Base-by-base conservation (phyloP, 1,140 invertebrate species). In the Drosophila lowei region DNA sequence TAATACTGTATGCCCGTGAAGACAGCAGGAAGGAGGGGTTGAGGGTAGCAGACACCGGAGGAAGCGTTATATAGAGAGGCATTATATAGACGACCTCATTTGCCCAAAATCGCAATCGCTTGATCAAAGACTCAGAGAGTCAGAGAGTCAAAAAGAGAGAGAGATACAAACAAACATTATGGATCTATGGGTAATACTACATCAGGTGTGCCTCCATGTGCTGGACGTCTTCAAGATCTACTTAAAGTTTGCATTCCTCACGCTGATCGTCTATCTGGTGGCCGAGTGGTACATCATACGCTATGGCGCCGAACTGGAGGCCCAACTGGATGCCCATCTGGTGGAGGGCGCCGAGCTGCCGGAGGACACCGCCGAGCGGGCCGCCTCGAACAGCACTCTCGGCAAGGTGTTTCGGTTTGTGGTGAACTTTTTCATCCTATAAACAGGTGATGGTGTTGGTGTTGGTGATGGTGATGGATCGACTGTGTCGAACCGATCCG, bases 241-340 rank as follows among this genome's bases (percentile, higher is more conserved):
- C 50, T 8, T 90, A 2, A 90, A 90, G 57, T 89, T 89, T 8
- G 81, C 76, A 6, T 21, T 89, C 25, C 67, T 90, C 23, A 88
- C 89, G 9, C 54, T 90, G 42, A 59, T 72, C 28, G 46, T 90
- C 15, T 90, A 90, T 55, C 78, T 90, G 16, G 43, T 77, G 8
- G 79, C 89, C 55, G 89, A 90, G 57, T 90, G 89, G 85, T 90
- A 90, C 11, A 84, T 90, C 44, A 21, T 89, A 15, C 72, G 64
- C 1, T 90, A 84, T 54, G 79, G 72, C 8, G 71, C 46, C 8
- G 89, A 90, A 6, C 42, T 90, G 65, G 85, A 90, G 46, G 75
- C 65, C 25, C 75, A 88, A 52, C 74, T 86, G 52, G 81, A 81
- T 18, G 78, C 70, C 34, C 77, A 74, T 44, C 43, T 86, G 48